These are phyloP conservation scores for Coremacera marginata DNA, from an alignment of 2,888 invertebrate genomes.

Conservation along the genomic window DNA sequence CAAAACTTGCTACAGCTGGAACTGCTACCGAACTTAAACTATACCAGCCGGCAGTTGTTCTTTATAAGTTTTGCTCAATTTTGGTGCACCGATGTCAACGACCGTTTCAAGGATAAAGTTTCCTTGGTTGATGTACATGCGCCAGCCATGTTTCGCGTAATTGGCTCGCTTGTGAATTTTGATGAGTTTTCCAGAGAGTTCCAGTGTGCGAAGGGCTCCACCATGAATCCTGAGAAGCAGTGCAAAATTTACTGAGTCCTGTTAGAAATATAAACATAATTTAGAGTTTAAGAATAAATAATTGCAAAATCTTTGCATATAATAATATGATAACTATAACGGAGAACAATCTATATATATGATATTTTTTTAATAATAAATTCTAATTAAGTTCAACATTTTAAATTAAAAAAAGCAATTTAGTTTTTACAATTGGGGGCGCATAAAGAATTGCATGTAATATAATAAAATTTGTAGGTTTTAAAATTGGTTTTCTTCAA, in stretches of 20 bases:
- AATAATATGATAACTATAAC: no score
- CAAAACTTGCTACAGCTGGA: slow-evolving; percentile 51
- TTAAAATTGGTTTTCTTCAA: no score
- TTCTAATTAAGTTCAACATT: no score
- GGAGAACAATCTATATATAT: no score
- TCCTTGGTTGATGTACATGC: slow-evolving; percentile 53
- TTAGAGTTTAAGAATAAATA: neutral
- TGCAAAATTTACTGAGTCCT: slow-evolving; percentile 57
- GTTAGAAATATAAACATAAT: neutral
- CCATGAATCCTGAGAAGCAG: slow-evolving; percentile 57
- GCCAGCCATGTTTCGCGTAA: slow-evolving; percentile 58
- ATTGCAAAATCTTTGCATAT: no score
- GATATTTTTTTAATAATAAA: no score
- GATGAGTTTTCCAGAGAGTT: slow-evolving; percentile 57
- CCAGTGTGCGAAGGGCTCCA: slow-evolving; percentile 51
- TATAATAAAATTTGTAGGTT: no score
- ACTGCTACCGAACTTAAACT: slow-evolving; percentile 56
- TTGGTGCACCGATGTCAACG: slow-evolving; percentile 59
- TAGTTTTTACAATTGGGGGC: no score
- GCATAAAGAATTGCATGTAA: no score
- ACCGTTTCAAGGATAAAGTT: slow-evolving; percentile 57
- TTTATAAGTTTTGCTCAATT: slow-evolving; percentile 63
- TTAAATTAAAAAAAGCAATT: no score
- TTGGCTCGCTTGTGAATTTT: slow-evolving; percentile 61
- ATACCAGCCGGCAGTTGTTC: slow-evolving; percentile 60